Evolutionary conservation across 2,888 invertebrate genomes (phyloP), one percentile per base, ranked within the genome.

Genomic region (Cataglyphis cursor): DNA sequence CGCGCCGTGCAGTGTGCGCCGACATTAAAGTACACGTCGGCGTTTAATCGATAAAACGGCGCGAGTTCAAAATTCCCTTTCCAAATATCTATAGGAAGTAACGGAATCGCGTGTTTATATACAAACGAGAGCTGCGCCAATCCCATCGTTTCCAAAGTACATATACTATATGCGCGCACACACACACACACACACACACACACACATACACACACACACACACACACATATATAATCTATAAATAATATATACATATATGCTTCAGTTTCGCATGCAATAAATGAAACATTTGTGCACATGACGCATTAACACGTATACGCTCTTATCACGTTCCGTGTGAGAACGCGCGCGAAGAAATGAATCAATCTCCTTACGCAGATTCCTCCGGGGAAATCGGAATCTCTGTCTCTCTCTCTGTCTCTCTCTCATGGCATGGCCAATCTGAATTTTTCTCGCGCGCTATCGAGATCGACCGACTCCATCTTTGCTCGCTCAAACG

Each of bases 31-130:
- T 78, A 78, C 59, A 31, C 74, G 74, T 28, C 59, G 51, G 59
- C 59, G 78, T 80, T 80, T 73, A 80, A 80, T 80, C 78, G 78
- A 80, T 80, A 80, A 51, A 51, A 72, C 44, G 74, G 24, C 48
- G 59, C 78, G 78, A 80, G 78, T 80, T 80, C 78, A 80, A 80
- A 80, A 80, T 80, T 80, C 78, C 78, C 78, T 80, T 80, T 80
- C 74, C 78, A 44, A 80, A 80, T 80, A 80, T 73, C 78, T 80
- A 59, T 80, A 80, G 78, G 57, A 57, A 73, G 41, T 24, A 78
- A 78, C 76, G 41, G 54, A 72, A 73, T 57, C 73, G 59, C 74
- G 78, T 80, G 78, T 78, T 78, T 78, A 78, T 61, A 18, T n/a
- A 51, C 48, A 51, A 51, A 51, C 48, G n/a, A 51, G n/a, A 51